Evolutionary conservation across 2,888 invertebrate species (phyloP).

Genomic region (Apodemia hepburni): DNA sequence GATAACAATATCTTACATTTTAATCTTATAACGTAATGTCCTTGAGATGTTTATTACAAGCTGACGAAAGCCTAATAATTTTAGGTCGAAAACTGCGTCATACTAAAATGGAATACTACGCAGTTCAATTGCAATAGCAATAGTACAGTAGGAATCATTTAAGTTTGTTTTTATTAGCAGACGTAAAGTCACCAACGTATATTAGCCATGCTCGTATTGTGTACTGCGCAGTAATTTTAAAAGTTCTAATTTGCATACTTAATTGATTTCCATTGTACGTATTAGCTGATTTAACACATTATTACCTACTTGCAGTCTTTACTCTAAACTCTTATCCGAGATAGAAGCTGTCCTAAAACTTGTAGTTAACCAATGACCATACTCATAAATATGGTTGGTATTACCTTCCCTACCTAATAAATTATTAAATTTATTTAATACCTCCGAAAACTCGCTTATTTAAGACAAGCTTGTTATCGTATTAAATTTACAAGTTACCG

Average conservation of each 20-base stretch:
- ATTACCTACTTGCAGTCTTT: background rate
- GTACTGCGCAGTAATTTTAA: background rate
- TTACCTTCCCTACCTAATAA: background rate
- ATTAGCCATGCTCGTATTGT: background rate
- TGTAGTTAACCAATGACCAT: background rate
- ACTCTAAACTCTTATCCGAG: background rate
- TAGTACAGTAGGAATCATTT: background rate
- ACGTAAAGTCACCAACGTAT: background rate
- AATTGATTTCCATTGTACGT: background rate
- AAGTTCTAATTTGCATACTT: background rate
- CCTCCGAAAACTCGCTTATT: background rate
- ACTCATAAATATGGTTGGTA: background rate
- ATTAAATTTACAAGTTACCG: background rate
- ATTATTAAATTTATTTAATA: background rate
- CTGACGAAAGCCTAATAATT: conserved; percentile 11
- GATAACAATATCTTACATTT: conserved; percentile 24
- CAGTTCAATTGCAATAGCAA: background rate
- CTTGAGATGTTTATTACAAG: conserved; percentile 12
- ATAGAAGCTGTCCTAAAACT: background rate
- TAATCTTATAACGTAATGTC: conserved; percentile 10
- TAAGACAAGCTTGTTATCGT: background rate
- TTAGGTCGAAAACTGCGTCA: conserved; percentile 13
- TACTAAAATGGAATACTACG: conserved; percentile 4
- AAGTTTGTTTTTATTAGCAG: background rate
- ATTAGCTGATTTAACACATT: background rate